Conservation (phyloP, 1,140 invertebrate species). For the Pectinophora gossypiella region DNA sequence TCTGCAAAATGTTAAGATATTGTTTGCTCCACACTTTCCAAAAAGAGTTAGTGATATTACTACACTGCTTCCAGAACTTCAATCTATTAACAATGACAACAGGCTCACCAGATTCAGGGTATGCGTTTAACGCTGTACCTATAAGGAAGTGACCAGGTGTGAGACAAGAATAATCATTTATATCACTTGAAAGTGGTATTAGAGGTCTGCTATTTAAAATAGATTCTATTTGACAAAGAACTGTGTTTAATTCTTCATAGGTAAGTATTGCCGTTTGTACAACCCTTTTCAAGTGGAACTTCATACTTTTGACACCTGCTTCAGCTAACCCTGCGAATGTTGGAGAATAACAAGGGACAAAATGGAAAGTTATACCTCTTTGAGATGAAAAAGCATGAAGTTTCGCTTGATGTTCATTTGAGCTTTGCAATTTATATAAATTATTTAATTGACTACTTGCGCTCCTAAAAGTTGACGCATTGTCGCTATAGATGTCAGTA, state of each 20-base stretch:
- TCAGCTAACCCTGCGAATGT: neutral
- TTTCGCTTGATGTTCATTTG: neutral
- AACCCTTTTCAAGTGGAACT: neutral
- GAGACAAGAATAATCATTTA: neutral
- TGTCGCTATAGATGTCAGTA: slow-evolving; percentile 1
- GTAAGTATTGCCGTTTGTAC: neutral
- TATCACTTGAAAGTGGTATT: neutral
- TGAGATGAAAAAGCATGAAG: neutral
- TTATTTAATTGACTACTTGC: neutral
- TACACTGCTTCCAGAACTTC: neutral
- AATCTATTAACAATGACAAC: neutral
- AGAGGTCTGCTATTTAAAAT: neutral
- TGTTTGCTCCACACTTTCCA: neutral
- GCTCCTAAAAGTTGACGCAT: neutral
- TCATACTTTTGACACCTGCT: neutral
- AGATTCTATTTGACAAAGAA: slow-evolving; percentile 1
- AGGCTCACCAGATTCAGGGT: neutral
- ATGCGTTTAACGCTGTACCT: neutral
- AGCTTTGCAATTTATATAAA: neutral
- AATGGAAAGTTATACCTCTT: neutral
- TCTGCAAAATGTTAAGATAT: neutral
- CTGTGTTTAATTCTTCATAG: neutral
- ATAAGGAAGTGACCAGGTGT: neutral
- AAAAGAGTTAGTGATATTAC: neutral
- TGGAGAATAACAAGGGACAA: neutral